A percentile compares a stretch with the other conserved stretches of the same genome.
Conservation (phyloP, 1,140 invertebrate genomes). For the Micrasema longulum region DNA sequence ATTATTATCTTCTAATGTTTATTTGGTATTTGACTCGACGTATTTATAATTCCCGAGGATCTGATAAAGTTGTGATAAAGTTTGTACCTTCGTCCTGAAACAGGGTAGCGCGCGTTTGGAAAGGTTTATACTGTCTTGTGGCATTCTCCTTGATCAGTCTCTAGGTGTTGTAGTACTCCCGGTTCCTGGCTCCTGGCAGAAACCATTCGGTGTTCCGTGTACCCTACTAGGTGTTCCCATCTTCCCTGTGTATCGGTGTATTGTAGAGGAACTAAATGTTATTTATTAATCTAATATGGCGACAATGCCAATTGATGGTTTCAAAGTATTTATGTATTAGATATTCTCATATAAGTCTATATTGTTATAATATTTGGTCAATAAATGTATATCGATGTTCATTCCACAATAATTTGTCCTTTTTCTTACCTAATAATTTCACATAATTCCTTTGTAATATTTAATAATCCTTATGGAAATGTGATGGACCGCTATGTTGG, state of each 20-base stretch:
- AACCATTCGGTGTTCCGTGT: constrained; percentile 11
- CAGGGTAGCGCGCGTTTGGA: constrained; percentile 49
- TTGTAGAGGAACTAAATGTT: constrained; percentile 35
- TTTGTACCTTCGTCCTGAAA: constrained; percentile 51
- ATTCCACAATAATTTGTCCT: constrained; percentile 10
- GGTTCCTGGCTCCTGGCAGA: constrained; percentile 11
- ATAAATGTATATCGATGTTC: constrained; percentile 52
- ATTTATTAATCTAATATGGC: constrained; percentile 24
- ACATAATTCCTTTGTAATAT: background rate
- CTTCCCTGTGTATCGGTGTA: constrained; percentile 41
- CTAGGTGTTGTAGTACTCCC: constrained; percentile 38
- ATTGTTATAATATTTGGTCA: constrained; percentile 50
- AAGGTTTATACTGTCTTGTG: constrained; percentile 30
- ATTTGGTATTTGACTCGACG: constrained; percentile 46
- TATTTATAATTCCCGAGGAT: constrained; percentile 33
- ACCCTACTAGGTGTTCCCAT: constrained; percentile 17
- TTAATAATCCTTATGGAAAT: too few relatives aligned
- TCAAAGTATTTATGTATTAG: constrained; percentile 47
- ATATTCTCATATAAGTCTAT: constrained; percentile 45
- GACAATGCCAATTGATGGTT: constrained; percentile 46
- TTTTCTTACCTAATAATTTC: background rate
- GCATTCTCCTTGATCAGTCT: constrained; percentile 52
- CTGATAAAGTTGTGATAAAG: constrained; percentile 54
- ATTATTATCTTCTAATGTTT: constrained; percentile 38
- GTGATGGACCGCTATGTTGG: too few relatives aligned